Evolutionary conservation across 2,113 vertebrate genomes (phyloP).

Genomic region (Myxocyprinus asiaticus): DNA sequence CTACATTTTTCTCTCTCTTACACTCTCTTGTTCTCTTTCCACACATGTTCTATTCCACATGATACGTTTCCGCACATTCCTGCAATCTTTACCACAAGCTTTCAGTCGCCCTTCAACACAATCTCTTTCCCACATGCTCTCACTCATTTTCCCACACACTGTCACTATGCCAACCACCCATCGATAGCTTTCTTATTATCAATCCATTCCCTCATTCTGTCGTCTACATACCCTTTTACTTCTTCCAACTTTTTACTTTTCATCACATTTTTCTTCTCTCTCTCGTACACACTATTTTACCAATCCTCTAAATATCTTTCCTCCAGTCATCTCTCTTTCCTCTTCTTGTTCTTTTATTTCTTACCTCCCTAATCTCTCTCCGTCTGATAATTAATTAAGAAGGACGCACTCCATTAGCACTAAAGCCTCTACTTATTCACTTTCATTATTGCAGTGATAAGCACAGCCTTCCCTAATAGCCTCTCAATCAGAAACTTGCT

Average conservation of each 20-base stretch:
- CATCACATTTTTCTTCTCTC: background rate
- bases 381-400: slow-evolving; percentile 46
- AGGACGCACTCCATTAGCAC: slow-evolving; percentile 53
- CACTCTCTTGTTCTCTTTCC: background rate
- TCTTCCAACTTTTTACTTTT: background rate
- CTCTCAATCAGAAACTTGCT: slow-evolving; percentile 45
- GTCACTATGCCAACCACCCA: too few species aligned
- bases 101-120: background rate
- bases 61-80: background rate
- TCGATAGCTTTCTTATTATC: too few species aligned
- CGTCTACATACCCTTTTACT: too few species aligned
- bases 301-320: background rate
- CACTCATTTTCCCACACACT: background rate
- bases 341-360: slow-evolving; percentile 5
- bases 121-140: background rate
- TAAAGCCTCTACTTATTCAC: slow-evolving; percentile 45
- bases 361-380: slow-evolving; percentile 25
- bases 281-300: background rate
- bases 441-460: slow-evolving; percentile 52
- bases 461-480: slow-evolving; percentile 42
- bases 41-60: background rate
- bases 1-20: background rate
- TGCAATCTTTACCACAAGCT: background rate
- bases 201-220: too few species aligned
- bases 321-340: background rate